These are phyloP conservation scores for Digitonthophagus gazella DNA, from an alignment of 2,888 invertebrate genomes.

Conservation along the genomic window DNA sequence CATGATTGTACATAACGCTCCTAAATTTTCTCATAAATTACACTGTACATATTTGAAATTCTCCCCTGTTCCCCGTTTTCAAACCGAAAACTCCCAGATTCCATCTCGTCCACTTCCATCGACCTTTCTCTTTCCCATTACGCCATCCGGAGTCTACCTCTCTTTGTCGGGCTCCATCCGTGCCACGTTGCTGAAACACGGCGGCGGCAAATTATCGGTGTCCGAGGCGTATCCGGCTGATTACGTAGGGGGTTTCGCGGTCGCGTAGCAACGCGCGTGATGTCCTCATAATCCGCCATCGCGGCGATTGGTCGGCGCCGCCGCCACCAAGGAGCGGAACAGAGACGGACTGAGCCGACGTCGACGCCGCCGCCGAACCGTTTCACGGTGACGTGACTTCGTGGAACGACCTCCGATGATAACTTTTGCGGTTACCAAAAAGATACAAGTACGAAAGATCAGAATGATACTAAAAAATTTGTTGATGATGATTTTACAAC, in stretches of 20 bases:
- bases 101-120: not conserved
- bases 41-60: too few species aligned
- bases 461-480: too few species aligned
- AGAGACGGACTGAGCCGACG: constrained; percentile 39
- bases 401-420: constrained; percentile 21
- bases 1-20: too few species aligned
- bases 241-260: constrained; percentile 46
- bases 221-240: constrained; percentile 36
- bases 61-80: too few species aligned
- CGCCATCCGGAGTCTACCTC: not conserved
- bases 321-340: not conserved
- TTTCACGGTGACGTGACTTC: constrained; percentile 47
- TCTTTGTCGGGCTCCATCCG: not conserved
- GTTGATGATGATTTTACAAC: too few species aligned
- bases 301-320: constrained; percentile 50
- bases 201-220: constrained; percentile 33
- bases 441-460: too few species aligned
- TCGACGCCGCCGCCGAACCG: constrained; percentile 43
- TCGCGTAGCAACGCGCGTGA: constrained; percentile 51
- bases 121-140: not conserved
- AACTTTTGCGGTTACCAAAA: constrained; percentile 26
- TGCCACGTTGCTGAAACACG: constrained; percentile 9
- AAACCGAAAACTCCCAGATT: too few species aligned
- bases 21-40: too few species aligned
- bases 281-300: constrained; percentile 44